These are phyloP conservation scores for Columbina picui DNA, from an alignment of 2,113 vertebrate genomes.

Conservation along the genomic window DNA sequence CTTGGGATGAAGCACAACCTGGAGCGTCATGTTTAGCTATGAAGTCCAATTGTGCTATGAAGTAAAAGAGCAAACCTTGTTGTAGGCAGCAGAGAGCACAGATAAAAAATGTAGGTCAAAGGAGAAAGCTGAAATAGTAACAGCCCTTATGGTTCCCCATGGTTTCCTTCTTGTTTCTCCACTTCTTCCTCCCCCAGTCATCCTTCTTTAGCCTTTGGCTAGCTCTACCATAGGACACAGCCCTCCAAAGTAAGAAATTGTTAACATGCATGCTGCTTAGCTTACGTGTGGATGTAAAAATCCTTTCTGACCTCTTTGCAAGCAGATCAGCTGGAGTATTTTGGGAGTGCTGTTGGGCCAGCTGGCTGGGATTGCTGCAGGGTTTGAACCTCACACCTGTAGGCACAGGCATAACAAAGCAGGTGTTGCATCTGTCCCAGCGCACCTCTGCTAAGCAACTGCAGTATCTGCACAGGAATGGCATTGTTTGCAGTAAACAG, in stretches of 20 bases:
- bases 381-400: background rate
- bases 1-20: background rate
- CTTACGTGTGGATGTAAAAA: background rate
- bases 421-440: background rate
- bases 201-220: background rate
- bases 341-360: background rate
- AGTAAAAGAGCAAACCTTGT: background rate
- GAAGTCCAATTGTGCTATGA: background rate
- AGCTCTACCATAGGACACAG: background rate
- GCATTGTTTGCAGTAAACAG: background rate
- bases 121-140: background rate
- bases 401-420: background rate
- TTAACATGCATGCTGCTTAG: background rate
- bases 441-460: background rate
- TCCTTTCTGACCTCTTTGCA: background rate
- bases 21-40: background rate
- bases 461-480: background rate
- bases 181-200: background rate
- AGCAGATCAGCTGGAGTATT: background rate
- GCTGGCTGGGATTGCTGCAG: background rate
- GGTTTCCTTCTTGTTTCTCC: background rate
- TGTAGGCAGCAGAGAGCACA: background rate
- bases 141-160: background rate
- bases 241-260: background rate
- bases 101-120: background rate